These are phyloP conservation scores for Venturia canescens DNA, from an alignment of 1,140 invertebrate species.

Conservation along the genomic window DNA sequence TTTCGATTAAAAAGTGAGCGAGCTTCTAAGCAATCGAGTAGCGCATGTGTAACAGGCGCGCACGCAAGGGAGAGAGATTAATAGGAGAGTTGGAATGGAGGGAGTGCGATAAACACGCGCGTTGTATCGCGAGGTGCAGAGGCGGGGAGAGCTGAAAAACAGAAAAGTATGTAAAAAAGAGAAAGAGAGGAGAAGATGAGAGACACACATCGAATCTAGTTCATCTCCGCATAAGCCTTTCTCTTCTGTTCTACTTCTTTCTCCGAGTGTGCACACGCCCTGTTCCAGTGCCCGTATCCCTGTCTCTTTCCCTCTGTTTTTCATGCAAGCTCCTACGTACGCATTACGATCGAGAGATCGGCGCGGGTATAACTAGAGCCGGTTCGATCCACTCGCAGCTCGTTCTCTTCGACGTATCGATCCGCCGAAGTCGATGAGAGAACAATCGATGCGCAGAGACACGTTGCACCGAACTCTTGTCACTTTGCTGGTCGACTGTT, in stretches of 20 bases:
- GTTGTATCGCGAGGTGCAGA: slow-evolving; percentile 5
- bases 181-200: slow-evolving; percentile 60
- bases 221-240: slow-evolving; percentile 75
- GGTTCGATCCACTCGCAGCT: slow-evolving; percentile 64
- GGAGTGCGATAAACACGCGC: neutral
- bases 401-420: slow-evolving; percentile 65
- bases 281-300: slow-evolving; percentile 26
- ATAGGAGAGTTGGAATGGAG: neutral
- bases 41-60: neutral
- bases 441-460: slow-evolving; percentile 15
- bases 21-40: slow-evolving; percentile 15
- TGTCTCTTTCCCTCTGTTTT: slow-evolving; percentile 49
- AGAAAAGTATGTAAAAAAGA: slow-evolving; percentile 55
- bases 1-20: neutral
- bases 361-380: slow-evolving; percentile 73
- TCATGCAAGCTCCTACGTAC: slow-evolving; percentile 57
- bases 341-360: slow-evolving; percentile 49
- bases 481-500: slow-evolving; percentile 4
- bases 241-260: slow-evolving; percentile 77
- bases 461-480: neutral
- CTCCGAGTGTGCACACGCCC: slow-evolving; percentile 44
- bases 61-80: neutral
- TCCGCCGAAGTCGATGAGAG: slow-evolving; percentile 57
- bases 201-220: slow-evolving; percentile 72
- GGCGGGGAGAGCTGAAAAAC: slow-evolving; percentile 52